A percentile compares a stretch with the other conserved stretches of the same genome.
phyloP scores from a whole-genome alignment of 2,113 vertebrate species.

The Calidris pugnax region DNA sequence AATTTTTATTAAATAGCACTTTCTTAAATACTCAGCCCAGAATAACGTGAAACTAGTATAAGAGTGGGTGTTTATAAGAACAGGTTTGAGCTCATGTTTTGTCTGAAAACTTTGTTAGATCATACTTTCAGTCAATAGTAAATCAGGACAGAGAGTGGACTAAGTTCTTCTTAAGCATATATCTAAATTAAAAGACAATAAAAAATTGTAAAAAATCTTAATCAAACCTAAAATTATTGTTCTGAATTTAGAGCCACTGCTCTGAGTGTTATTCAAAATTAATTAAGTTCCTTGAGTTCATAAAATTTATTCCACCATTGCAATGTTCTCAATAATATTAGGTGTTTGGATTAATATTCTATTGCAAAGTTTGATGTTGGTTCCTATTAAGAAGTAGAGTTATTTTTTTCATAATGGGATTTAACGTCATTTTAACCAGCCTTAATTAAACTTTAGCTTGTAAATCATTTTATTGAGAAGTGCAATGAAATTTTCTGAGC shows the following conservation, averaged over 20 bases:
- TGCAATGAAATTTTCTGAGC: background rate
- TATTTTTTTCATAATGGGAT: background rate
- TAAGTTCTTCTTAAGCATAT: background rate
- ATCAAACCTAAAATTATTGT: background rate
- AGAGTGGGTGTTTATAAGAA: background rate
- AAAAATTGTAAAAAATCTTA: background rate
- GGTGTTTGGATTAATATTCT: background rate
- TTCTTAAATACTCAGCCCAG: background rate
- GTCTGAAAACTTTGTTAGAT: background rate
- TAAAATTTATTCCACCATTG: background rate
- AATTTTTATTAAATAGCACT: background rate
- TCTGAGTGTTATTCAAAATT: background rate
- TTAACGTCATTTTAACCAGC: background rate
- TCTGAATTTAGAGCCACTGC: background rate
- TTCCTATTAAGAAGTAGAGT: background rate
- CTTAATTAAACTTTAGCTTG: conserved; percentile 21
- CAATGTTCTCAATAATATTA: background rate
- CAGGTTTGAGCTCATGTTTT: background rate
- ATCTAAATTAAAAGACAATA: background rate
- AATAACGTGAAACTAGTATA: background rate
- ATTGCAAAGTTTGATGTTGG: background rate
- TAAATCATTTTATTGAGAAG: conserved; percentile 8
- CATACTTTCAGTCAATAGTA: background rate
- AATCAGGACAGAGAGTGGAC: background rate
- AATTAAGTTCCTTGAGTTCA: background rate